A percentile compares a stretch with the other conserved stretches of the same genome.
phyloP scores from a whole-genome alignment of 2,797 vertebrate genomes.

The Antennarius maculatus region DNA sequence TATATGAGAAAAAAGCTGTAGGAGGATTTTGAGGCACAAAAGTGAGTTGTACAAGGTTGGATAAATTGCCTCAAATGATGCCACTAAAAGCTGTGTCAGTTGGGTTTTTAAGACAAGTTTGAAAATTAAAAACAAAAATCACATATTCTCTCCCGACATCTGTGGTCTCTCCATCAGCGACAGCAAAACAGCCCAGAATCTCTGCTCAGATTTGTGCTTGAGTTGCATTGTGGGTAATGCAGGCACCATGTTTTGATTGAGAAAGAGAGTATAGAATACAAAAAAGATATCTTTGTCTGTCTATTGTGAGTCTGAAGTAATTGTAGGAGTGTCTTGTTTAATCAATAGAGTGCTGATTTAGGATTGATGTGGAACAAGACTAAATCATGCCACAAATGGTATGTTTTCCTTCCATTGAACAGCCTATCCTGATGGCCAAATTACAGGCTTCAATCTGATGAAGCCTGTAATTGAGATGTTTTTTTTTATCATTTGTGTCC shows the following conservation, averaged over 20 bases:
- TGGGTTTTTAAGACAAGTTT: no score
- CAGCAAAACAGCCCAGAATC: not conserved
- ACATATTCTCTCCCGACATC: no score
- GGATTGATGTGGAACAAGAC: constrained; percentile 23
- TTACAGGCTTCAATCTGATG: constrained; percentile 6
- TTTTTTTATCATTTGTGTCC: constrained; percentile 20
- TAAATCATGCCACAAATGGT: constrained; percentile 21
- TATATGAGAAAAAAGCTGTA: not conserved
- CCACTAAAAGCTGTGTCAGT: no score
- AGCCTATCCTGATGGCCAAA: not conserved
- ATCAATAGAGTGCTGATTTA: not conserved
- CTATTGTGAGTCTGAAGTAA: not conserved
- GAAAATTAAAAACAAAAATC: not conserved
- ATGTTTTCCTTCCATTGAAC: constrained; percentile 8
- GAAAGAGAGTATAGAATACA: not conserved
- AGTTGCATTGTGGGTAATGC: constrained; percentile 2
- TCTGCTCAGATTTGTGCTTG: not conserved
- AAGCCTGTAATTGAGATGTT: constrained; percentile 7
- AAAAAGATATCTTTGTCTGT: not conserved
- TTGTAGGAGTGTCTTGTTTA: not conserved
- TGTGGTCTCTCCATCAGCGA: no score
- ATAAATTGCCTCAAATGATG: not conserved
- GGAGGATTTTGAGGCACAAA: not conserved
- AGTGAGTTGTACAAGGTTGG: not conserved
- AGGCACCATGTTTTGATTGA: not conserved